These are phyloP conservation scores for Brachionus rubens DNA, from an alignment of 1,140 invertebrate species.

Conservation along the genomic window DNA sequence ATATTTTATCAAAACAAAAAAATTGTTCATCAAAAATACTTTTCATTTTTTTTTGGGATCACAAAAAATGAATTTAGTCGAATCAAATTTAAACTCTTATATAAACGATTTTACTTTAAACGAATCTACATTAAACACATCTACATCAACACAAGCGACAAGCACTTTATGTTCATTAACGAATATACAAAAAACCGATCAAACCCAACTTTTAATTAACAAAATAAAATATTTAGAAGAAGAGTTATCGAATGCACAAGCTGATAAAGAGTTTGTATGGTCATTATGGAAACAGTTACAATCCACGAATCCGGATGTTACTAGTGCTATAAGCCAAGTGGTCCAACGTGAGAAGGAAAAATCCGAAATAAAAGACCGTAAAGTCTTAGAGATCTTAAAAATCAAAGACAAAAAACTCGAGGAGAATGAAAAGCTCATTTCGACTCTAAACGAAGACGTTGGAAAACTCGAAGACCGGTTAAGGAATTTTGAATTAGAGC, in stretches of 20 bases:
- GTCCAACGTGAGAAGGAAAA: conserved; percentile 59
- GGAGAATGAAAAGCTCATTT: conserved; percentile 53
- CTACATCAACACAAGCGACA: not conserved
- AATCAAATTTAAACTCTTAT: conserved; percentile 1
- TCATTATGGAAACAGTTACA: conserved; percentile 60
- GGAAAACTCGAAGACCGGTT: conserved; percentile 51
- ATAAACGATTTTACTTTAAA: not conserved
- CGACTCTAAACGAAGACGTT: conserved; percentile 51
- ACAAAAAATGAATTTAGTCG: conserved; percentile 10
- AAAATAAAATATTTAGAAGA: conserved; percentile 28
- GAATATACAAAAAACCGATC: not conserved
- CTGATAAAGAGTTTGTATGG: conserved; percentile 61
- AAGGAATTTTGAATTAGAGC: conserved; percentile 24
- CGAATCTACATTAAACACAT: not conserved
- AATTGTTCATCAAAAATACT: no score
- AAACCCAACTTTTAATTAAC: not conserved
- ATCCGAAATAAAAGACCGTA: conserved; percentile 55
- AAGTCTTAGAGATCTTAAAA: conserved; percentile 57
- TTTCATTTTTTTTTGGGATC: not conserved
- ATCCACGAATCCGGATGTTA: conserved; percentile 57
- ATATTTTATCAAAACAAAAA: no score
- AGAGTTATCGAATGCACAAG: conserved; percentile 48
- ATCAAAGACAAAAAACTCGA: conserved; percentile 58
- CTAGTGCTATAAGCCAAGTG: conserved; percentile 56
- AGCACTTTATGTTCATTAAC: not conserved